Evolutionary conservation across 2,888 invertebrate species (phyloP), one percentile per base, ranked within the genome.

Genomic region (Hydraecia micacea): DNA sequence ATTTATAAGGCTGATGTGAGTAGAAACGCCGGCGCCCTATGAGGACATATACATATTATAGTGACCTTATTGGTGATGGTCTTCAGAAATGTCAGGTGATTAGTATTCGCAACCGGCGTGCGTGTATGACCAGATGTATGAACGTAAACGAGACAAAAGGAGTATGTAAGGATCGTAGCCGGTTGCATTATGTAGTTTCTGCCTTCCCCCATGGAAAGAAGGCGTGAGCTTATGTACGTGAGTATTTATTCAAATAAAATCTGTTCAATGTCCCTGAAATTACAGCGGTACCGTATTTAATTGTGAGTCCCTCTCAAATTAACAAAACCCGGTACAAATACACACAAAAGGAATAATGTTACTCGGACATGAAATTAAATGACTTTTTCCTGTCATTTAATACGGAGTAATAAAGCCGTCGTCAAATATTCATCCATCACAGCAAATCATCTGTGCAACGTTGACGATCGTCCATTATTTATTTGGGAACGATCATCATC

Each of bases 401-500:
- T 85, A 62, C 65, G 32, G 82, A 72, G 82, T 84, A 81, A 85
- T 83, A 81, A 81, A 89, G 90, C 90, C 87, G 85, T 83, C 88
- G 84, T 83, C 85, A 87, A 89, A 86, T 85, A 88, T 89, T 87
- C 93, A 95, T 96, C 93, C 93, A 94, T 96, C 96, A 95, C 87
- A 87, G 91, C 91, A 91, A 95, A 95, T 94, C 93, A 94, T 93
- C 87, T 87, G 81, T 81, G 86, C 82, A 75, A 81, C 84, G 83
- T 75, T 82, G 89, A 88, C 77, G 88, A 84, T 77, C 87, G 90
- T 90, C 91, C 93, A 94, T 95, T 94, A 94, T 93, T 95, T 95
- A 95, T 96, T 95, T 95, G 93, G 93, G 94, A 94, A 93, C 91
- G 90, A 93, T 94, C 93, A 94, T 95, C 92, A 94, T 94, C 92